These are phyloP conservation scores for Lutjanus campechanus DNA, from an alignment of 2,797 vertebrate genomes.

Conservation along the genomic window DNA sequence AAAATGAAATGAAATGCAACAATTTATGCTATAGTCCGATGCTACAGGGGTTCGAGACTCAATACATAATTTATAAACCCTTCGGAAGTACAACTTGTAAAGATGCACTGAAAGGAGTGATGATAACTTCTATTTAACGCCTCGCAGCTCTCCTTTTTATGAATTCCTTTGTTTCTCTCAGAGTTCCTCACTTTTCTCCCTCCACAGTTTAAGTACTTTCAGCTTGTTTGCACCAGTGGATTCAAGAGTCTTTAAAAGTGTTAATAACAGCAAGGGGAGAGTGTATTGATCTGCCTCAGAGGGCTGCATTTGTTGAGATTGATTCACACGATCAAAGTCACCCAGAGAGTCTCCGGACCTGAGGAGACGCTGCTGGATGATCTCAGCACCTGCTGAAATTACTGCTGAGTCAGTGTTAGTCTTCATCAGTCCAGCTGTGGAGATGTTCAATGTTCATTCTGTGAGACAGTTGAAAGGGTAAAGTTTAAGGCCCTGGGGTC, in stretches of 20 bases:
- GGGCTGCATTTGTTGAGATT: constrained; percentile 30
- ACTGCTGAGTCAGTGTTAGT: constrained; percentile 4
- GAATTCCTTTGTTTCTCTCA: neutral
- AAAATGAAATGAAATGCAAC: neutral
- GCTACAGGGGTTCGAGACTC: neutral
- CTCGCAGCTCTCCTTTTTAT: neutral
- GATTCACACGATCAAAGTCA: constrained; percentile 53
- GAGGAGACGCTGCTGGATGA: constrained; percentile 18
- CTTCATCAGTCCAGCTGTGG: neutral
- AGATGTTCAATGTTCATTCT: neutral
- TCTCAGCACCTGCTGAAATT: constrained; percentile 14
- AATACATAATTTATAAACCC: neutral
- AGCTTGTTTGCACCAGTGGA: constrained; percentile 10
- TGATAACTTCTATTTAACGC: neutral
- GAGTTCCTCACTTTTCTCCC: neutral
- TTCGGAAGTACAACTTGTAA: neutral
- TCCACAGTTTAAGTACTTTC: constrained; percentile 6
- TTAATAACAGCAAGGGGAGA: constrained; percentile 2
- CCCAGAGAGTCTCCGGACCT: constrained; percentile 27
- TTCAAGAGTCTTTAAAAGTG: constrained; percentile 36
- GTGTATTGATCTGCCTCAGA: constrained; percentile 39
- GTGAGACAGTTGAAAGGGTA: neutral
- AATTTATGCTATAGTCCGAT: neutral
- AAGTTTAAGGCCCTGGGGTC: no score
- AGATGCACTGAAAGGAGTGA: neutral